A percentile compares a stretch with the other conserved stretches of the same genome.
Evolutionary conservation across 1,140 invertebrate genomes (phyloP).

Genomic region (Acyrthosiphon pisum): DNA sequence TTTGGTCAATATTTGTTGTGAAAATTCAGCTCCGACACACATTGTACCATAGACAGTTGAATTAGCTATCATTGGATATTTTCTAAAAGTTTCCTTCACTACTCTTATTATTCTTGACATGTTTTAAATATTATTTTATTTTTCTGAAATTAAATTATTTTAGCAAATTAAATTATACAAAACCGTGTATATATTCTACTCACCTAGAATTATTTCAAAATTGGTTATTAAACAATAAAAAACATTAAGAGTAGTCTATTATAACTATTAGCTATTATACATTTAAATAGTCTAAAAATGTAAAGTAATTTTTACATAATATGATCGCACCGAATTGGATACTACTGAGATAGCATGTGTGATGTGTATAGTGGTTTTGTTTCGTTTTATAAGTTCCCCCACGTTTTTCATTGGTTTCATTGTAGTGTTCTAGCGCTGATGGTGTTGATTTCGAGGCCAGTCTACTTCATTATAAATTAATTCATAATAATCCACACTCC

Average conservation of each 20-base stretch:
- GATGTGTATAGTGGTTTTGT: neutral
- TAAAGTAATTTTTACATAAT: neutral
- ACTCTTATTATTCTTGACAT: constrained; percentile 40
- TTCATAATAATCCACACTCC: neutral
- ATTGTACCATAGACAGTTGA: constrained; percentile 78
- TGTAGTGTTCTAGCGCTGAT: neutral
- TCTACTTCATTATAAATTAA: neutral
- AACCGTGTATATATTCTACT: neutral
- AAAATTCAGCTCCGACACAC: constrained; percentile 78
- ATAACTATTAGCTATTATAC: neutral
- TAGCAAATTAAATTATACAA: neutral
- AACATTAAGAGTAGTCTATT: neutral
- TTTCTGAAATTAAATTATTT: neutral
- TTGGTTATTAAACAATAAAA: neutral
- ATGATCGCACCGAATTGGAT: neutral
- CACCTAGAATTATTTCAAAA: neutral
- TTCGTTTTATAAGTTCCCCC: constrained; percentile 18
- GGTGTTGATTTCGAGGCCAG: constrained; percentile 49
- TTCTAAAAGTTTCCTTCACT: constrained; percentile 62
- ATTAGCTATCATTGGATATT: constrained; percentile 74
- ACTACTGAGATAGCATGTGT: neutral
- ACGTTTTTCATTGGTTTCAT: constrained; percentile 52
- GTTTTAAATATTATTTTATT: neutral
- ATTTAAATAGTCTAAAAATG: neutral
- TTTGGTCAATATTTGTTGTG: constrained; percentile 76